These are phyloP conservation scores for Drosophila lini DNA, from an alignment of 1,140 invertebrate genomes.

Conservation along the genomic window DNA sequence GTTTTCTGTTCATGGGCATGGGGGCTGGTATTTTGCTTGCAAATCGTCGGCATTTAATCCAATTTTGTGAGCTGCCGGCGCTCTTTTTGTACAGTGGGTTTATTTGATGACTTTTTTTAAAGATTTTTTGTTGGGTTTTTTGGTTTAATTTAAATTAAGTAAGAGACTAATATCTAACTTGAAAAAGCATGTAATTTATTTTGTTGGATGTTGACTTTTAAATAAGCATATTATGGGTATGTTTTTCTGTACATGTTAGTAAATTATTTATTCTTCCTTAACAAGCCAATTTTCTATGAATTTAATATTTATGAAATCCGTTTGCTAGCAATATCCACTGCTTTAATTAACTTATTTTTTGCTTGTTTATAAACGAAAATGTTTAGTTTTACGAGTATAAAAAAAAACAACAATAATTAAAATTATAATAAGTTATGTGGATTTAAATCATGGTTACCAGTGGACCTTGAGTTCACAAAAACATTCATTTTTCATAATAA, in stretches of 20 bases:
- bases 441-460: no score
- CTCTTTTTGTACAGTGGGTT: conserved; percentile 16
- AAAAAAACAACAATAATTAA: neutral
- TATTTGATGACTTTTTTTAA: no score
- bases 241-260: neutral
- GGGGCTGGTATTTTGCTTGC: conserved; percentile 21
- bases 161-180: neutral
- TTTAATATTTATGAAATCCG: neutral
- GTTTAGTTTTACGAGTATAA: no score
- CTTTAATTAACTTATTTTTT: neutral
- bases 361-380: neutral
- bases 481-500: no score
- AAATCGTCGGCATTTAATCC: conserved; percentile 55
- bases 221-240: neutral
- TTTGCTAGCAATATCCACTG: fast-evolving
- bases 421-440: no score
- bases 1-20: conserved; percentile 8
- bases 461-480: no score
- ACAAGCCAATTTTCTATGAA: neutral
- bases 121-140: neutral
- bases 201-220: neutral
- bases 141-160: neutral
- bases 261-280: neutral
- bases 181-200: neutral
- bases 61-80: conserved; percentile 26